A percentile compares a stretch with the other conserved stretches of the same genome.
Evolutionary conservation across 2,113 vertebrate genomes (phyloP).

Genomic region (Porphyrio hochstetteri): DNA sequence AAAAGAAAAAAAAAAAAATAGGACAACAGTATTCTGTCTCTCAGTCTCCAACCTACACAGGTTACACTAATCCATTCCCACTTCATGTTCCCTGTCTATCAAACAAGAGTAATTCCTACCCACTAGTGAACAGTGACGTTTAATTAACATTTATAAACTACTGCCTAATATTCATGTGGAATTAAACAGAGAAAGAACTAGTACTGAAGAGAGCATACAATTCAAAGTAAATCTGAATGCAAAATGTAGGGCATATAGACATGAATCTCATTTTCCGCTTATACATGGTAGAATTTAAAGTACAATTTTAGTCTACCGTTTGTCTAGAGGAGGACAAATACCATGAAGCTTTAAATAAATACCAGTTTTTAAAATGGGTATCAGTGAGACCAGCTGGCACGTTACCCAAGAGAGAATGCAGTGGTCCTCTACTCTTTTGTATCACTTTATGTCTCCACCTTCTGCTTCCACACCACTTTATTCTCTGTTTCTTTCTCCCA

Average conservation of each 20-base stretch:
- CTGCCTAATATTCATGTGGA: background rate
- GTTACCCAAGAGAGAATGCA: background rate
- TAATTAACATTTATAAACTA: background rate
- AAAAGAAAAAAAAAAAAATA: background rate
- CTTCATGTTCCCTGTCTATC: background rate
- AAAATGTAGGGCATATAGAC: background rate
- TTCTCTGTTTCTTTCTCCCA: background rate
- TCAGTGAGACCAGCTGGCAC: background rate
- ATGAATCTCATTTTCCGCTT: background rate
- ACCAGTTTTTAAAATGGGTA: background rate
- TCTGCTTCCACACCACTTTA: background rate
- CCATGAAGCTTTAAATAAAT: background rate
- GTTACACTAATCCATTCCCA: background rate
- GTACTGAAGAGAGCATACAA: background rate
- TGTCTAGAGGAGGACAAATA: background rate
- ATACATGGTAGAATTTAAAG: background rate
- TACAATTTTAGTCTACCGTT: background rate
- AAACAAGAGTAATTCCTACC: background rate
- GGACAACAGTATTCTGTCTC: background rate
- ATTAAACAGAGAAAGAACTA: background rate
- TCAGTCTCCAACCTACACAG: background rate
- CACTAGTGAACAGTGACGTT: background rate
- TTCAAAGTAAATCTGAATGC: background rate
- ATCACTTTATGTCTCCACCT: background rate
- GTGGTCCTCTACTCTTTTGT: rapidly evolving